Conservation (phyloP, 2,797 vertebrate species). For the Acanthornis magna region DNA sequence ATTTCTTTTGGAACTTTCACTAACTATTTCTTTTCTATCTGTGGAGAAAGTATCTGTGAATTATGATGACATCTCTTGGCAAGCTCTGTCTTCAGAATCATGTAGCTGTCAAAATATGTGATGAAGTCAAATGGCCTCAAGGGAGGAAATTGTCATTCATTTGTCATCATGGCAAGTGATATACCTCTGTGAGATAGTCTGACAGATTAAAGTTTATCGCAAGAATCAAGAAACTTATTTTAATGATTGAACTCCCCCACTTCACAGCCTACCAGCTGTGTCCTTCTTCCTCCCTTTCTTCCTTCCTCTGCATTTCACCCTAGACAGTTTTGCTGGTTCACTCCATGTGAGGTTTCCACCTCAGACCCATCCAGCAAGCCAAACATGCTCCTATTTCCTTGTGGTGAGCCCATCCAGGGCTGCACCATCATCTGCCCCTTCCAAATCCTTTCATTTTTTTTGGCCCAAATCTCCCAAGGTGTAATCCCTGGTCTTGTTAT, state of each 20-base stretch:
- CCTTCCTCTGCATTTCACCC: rapidly evolving
- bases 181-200: slow-evolving; percentile 23
- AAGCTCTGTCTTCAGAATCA: slow-evolving; percentile 46
- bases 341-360: background rate
- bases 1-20: slow-evolving; percentile 31
- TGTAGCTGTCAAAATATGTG: slow-evolving; percentile 65
- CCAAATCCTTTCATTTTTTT: background rate
- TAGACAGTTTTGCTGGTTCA: background rate
- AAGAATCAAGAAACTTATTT: slow-evolving; percentile 36
- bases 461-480: rapidly evolving
- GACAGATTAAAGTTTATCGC: slow-evolving; percentile 50
- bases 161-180: slow-evolving; percentile 59
- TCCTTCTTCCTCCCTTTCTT: background rate
- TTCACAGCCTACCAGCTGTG: background rate
- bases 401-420: background rate
- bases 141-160: slow-evolving; percentile 53
- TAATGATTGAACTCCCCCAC: background rate
- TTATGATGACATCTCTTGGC: slow-evolving; percentile 51
- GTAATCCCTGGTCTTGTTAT: background rate
- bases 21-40: slow-evolving; percentile 37
- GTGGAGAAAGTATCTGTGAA: slow-evolving; percentile 42
- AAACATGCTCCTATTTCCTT: background rate
- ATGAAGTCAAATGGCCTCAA: slow-evolving; percentile 63
- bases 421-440: background rate
- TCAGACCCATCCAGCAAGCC: background rate